phyloP scores from a whole-genome alignment of 1,140 invertebrate species.

The Phenacoccus solenopsis region DNA sequence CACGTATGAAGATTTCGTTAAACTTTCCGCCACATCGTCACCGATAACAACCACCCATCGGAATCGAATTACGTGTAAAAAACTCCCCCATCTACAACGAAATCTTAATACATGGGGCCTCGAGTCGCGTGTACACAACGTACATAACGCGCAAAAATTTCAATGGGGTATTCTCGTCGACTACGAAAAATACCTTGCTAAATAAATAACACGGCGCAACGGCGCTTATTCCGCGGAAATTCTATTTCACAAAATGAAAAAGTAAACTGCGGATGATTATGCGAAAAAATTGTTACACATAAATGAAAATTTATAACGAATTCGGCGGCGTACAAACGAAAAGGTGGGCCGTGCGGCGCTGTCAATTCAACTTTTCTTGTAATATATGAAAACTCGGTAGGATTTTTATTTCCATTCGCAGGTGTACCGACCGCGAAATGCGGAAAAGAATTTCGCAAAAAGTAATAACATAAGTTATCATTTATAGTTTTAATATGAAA shows the following conservation, averaged over 20 bases:
- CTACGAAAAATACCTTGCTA: background rate
- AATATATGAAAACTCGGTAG: conserved; percentile 2
- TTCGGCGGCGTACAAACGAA: background rate
- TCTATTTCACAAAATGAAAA: background rate
- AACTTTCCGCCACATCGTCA: too few relatives aligned
- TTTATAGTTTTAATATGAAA: conserved; percentile 4
- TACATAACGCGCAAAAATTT: too few relatives aligned
- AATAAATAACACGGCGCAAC: background rate
- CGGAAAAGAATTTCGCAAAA: conserved; percentile 1
- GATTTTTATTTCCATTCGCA: conserved; percentile 2
- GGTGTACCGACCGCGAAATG: background rate
- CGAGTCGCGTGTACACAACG: too few relatives aligned
- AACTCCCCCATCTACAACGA: too few relatives aligned
- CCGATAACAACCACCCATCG: background rate
- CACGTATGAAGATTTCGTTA: too few relatives aligned
- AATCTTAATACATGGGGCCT: too few relatives aligned
- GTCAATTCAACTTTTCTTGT: background rate
- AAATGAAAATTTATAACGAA: background rate
- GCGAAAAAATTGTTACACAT: background rate
- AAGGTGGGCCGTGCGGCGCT: background rate
- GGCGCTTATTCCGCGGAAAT: background rate
- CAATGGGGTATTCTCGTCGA: background rate
- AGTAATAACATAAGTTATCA: background rate
- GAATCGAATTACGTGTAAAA: background rate
- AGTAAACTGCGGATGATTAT: conserved; percentile 1